Percentiles rank a stretch among this genome's conserved stretches.
Conservation (phyloP, 2,888 invertebrate species). For the Tetanocera ferruginea region DNA sequence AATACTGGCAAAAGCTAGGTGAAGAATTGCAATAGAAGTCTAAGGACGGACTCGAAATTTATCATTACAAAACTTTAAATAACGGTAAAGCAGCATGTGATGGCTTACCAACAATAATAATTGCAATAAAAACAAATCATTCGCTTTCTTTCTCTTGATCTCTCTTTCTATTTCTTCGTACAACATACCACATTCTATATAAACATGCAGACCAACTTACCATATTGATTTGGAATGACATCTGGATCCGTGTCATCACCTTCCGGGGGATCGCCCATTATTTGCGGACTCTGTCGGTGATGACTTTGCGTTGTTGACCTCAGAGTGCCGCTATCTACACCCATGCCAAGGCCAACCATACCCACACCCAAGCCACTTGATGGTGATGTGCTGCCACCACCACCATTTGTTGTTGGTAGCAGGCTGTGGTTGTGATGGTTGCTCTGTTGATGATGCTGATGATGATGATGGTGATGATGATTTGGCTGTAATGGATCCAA, state of each 20-base stretch:
- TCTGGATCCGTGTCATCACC: constrained; percentile 83
- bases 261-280: constrained; percentile 68
- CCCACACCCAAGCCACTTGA: constrained; percentile 41
- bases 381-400: constrained; percentile 52
- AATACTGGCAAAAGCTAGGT: no score
- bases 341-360: constrained; percentile 38
- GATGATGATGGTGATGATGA: constrained; percentile 57
- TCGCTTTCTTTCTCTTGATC: no score
- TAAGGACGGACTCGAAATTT: no score
- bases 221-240: constrained; percentile 89
- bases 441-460: constrained; percentile 54
- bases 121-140: no score
- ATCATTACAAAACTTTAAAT: no score
- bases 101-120: no score
- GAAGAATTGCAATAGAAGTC: no score
- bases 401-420: constrained; percentile 63
- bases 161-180: no score
- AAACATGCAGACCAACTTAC: constrained; percentile 72
- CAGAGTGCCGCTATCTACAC: constrained; percentile 70
- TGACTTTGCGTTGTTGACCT: constrained; percentile 61
- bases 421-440: constrained; percentile 57
- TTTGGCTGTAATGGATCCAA: constrained; percentile 68
- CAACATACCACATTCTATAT: no score
- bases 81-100: no score
- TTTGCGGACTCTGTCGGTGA: constrained; percentile 70